phyloP scores from a whole-genome alignment of 2,797 vertebrate genomes.

The Harpagifer antarcticus region DNA sequence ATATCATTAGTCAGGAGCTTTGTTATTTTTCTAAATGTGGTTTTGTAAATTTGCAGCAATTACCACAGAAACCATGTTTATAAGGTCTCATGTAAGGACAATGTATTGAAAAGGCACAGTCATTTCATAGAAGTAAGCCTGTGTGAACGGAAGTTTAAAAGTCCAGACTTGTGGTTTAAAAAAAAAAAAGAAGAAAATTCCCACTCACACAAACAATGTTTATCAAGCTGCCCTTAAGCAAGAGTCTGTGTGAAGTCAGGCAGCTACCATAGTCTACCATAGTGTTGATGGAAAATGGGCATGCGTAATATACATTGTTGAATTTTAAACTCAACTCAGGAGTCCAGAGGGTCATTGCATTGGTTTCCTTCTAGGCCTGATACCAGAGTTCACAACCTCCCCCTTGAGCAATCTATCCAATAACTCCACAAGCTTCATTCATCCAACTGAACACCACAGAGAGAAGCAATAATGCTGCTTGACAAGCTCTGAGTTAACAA shows the following conservation, averaged over 20 bases:
- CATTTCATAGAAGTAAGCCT: background rate
- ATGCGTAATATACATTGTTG: conserved; percentile 18
- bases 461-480: conserved; percentile 37
- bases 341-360: conserved; percentile 29
- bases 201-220: background rate
- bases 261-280: conserved; percentile 20
- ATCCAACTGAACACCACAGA: conserved; percentile 24
- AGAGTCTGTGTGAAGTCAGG: background rate
- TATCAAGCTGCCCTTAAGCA: conserved; percentile 31
- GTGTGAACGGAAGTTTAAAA: conserved; percentile 1
- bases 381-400: conserved; percentile 25
- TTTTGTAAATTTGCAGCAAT: conserved; percentile 26
- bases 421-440: conserved; percentile 40
- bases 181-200: background rate
- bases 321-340: conserved; percentile 35
- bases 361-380: conserved; percentile 27
- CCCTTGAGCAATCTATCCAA: conserved; percentile 17
- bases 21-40: conserved; percentile 36
- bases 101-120: background rate
- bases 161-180: conserved; percentile 10
- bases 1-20: conserved; percentile 35
- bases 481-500: conserved; percentile 38
- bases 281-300: conserved; percentile 33
- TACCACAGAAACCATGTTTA: conserved; percentile 5
- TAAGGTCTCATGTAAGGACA: conserved; percentile 11